Evolutionary conservation across 2,888 invertebrate species (phyloP).

Genomic region (Sturmia bella): DNA sequence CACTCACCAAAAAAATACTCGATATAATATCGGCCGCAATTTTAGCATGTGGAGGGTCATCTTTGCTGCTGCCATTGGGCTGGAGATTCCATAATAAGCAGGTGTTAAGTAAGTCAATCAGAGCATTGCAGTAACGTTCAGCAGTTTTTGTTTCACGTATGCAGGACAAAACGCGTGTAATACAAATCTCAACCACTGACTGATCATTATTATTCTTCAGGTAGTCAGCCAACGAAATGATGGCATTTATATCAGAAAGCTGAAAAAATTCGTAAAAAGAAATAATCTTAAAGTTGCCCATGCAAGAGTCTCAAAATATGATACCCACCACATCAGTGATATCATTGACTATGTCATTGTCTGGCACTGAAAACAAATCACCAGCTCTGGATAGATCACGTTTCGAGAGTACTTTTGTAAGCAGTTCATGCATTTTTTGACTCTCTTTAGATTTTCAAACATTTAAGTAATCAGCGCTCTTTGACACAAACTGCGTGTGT

Average conservation of each 20-base stretch:
- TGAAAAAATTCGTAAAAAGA: constrained; percentile 74
- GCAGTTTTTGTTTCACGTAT: constrained; percentile 93
- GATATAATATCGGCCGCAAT: constrained; percentile 97
- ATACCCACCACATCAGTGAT: constrained; percentile 90
- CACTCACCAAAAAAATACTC: constrained; percentile 93
- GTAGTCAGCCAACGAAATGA: constrained; percentile 92
- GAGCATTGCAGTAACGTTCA: constrained; percentile 90
- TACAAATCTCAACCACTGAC: constrained; percentile 96
- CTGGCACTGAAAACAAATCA: constrained; percentile 93
- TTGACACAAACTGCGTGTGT: constrained; percentile 23
- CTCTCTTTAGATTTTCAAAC: constrained; percentile 2
- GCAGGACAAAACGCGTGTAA: constrained; percentile 94
- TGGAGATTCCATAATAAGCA: constrained; percentile 94
- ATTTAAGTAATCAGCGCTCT: constrained; percentile 33
- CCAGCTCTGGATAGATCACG: constrained; percentile 95
- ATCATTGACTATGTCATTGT: constrained; percentile 92
- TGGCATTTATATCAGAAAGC: constrained; percentile 89
- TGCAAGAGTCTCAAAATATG: background rate
- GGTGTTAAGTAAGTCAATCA: constrained; percentile 92
- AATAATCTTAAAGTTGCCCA: background rate
- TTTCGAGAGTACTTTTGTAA: constrained; percentile 93
- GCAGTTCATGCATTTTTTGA: constrained; percentile 91
- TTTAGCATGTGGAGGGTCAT: constrained; percentile 97
- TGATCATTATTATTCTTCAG: constrained; percentile 94
- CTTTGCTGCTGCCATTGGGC: constrained; percentile 87